These are phyloP conservation scores for Danio albolineatus DNA, from an alignment of 2,797 vertebrate genomes.

Conservation along the genomic window DNA sequence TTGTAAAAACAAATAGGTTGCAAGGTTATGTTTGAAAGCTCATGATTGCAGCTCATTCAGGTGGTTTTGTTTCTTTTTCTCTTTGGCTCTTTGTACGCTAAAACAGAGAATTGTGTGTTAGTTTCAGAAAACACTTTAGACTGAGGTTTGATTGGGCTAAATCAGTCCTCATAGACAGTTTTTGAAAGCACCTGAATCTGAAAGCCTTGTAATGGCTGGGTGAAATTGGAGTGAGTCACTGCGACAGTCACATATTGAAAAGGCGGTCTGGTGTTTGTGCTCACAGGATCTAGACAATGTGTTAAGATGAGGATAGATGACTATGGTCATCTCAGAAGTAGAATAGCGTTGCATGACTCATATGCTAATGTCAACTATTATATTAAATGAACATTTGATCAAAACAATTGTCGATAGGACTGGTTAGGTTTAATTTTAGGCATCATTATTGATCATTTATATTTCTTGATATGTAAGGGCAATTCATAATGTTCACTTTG, in stretches of 20 bases:
- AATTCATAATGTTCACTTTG: not conserved
- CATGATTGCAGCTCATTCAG: not conserved
- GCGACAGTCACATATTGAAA: not conserved
- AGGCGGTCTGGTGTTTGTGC: slow-evolving; percentile 17
- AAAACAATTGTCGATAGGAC: not conserved
- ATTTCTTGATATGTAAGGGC: not conserved
- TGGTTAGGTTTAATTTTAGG: not conserved
- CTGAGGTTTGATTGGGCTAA: slow-evolving; percentile 6
- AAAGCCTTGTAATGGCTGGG: slow-evolving; percentile 18
- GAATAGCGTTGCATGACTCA: slow-evolving; percentile 6
- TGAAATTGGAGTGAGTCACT: slow-evolving; percentile 2
- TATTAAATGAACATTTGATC: not conserved
- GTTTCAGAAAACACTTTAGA: slow-evolving; percentile 13
- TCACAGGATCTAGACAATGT: slow-evolving; percentile 5
- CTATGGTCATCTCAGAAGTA: not conserved
- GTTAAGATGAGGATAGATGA: not conserved
- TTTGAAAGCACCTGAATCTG: not conserved
- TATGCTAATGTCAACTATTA: not conserved
- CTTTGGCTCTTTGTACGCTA: not conserved
- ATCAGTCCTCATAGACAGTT: not conserved
- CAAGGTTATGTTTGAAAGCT: not conserved
- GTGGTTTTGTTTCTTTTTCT: not conserved
- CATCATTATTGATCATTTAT: slow-evolving; percentile 2
- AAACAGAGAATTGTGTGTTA: not conserved
- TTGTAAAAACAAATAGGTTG: not conserved